Base-by-base conservation (phyloP, 2,113 vertebrate genomes). In the Gadus macrocephalus region DNA sequence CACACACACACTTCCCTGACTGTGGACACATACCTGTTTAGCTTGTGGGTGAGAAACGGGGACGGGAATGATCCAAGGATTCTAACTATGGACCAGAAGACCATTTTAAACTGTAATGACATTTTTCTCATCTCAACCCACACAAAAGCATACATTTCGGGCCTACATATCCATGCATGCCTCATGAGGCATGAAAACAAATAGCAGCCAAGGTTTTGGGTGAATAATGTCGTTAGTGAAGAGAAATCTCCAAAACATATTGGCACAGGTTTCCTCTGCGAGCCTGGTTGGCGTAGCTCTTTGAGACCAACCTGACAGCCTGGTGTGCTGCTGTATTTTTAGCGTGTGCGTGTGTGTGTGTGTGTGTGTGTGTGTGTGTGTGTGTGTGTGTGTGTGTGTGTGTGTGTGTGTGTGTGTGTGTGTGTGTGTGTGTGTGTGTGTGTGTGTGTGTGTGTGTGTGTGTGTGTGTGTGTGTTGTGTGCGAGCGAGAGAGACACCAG, bases 271-370 rank as follows among this genome's bases (percentile, higher is more conserved):
- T 64, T 64, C 73, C 22, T 56, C 62, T 58, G 71, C 61, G 72
- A 79, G 79, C 63, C 77, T 81, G 75, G 75, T 85, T 84, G 76
- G 78, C 77, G 77, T 74, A 66, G 58, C 70, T 67, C 72, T 68
- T 56, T 78, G 62, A 64, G 72, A 68, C 71, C 62, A 64, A 31
- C 27, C 68, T 81, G 77, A 74, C 76, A 81, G 69, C 28, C 49
- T 69, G 67, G 68, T 79, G 65, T 75, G 78, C 25, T 25, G 80
- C 76, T 83, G 76, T 86, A 82, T 86, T 87, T 89, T 83, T 78
- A 84, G 77, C 74, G 56, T 64, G 15, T 73, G 38, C 67, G 38
- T 42, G 64, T 76, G 16, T 61, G 56, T 20, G 27, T n/a, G 53
- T 56, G 14, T 67, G 66, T 67, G 66, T 25, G n/a, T 74, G 22